Base-by-base conservation (phyloP, 2,113 vertebrate genomes). In the Coracopsis vasa region DNA sequence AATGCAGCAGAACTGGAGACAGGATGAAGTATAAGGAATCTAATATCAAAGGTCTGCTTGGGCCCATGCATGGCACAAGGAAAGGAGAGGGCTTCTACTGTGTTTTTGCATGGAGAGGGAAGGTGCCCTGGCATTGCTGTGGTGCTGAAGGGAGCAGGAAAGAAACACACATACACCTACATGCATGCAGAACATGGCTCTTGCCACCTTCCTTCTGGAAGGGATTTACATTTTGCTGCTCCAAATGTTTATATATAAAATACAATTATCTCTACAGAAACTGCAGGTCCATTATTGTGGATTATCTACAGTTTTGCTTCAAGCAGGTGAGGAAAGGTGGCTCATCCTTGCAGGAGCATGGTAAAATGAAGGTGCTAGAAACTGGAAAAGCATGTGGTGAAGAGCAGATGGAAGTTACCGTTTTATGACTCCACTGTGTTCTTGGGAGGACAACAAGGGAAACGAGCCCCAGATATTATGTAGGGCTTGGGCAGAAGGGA, bases 161-260 rank as follows among this genome's bases (percentile, higher is more conserved):
- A 58, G 33, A n/a, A 23, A 33, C 16, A 6, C 12, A 20, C 24
- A 13, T 9, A 14, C 6, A 3, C 25, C 11, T 5, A 21, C 0
- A 0, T 33, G 20, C 28, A 35, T 0, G 0, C 13, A 41, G 21
- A 73, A 35, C 13, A 4, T 13, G 28, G 13, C 11, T 65, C 17
- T 54, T 29, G 8, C 13, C 35, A 44, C 16, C 31, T 45, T 60
- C 28, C 10, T 23, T 24, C 44, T 33, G 25, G 17, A 60, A 62
- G 5, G 2, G 8, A 31, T 80, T 87, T 48, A 21, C 8, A 42
- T 54, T 50, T 51, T 47, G 2, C 44, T 74, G 24, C 17, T 85
- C 18, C 41, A 62, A 44, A 66, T 35, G 1, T 39, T 66, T 61
- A 56, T 31, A 74, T 79, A 56, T 45, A 14, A 78, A 70, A 65